Percentiles rank a stretch among this genome's conserved stretches.
Evolutionary conservation across 2,797 vertebrate genomes (phyloP).

Genomic region (Schizopygopsis pylzovi): DNA sequence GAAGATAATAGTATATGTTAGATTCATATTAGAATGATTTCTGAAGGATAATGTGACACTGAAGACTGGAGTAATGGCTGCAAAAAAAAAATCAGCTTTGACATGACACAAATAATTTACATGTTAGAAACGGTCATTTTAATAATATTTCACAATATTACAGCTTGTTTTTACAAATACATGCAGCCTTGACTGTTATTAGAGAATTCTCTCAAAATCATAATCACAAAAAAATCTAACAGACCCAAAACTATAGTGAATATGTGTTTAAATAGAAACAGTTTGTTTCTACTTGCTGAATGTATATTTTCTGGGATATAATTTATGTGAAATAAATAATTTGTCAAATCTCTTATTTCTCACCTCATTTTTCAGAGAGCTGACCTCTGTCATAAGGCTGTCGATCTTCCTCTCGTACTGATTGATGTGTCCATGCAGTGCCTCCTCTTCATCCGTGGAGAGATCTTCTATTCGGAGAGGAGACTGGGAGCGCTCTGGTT

Average conservation of each 20-base stretch:
- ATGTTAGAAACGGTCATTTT: neutral
- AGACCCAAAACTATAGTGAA: neutral
- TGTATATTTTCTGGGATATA: neutral
- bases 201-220: neutral
- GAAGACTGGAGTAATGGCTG: neutral
- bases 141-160: neutral
- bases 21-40: neutral
- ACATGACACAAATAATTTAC: neutral
- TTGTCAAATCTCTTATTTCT: neutral
- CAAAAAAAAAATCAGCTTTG: neutral
- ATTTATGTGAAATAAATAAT: neutral
- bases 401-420: constrained; percentile 89
- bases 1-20: neutral
- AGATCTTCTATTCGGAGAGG: constrained; percentile 85
- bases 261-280: neutral
- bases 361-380: constrained; percentile 90
- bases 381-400: constrained; percentile 84
- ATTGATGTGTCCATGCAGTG: constrained; percentile 80
- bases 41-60: neutral
- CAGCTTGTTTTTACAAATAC: neutral
- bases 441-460: constrained; percentile 85
- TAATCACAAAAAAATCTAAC: neutral
- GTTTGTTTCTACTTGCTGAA: neutral
- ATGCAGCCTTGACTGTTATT: neutral
- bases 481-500: constrained; percentile 78